Evolutionary conservation across 2,113 vertebrate species (phyloP).

Genomic region (Engraulis encrasicolus): DNA sequence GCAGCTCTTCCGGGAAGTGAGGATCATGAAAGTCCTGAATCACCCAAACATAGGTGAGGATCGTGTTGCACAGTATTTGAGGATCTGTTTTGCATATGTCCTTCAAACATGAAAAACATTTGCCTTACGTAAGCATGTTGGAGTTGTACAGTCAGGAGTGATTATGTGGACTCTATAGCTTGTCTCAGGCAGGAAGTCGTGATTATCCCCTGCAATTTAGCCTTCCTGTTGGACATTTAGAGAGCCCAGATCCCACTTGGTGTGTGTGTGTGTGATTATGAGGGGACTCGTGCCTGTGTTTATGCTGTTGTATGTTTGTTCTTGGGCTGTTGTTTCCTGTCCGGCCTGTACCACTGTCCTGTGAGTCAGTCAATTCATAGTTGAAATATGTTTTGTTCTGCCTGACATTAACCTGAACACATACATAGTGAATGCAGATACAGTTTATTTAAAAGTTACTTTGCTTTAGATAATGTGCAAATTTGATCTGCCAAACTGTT

Average conservation of each 20-base stretch:
- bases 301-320: slow-evolving; percentile 20
- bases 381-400: slow-evolving; percentile 16
- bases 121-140: neutral
- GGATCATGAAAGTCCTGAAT: slow-evolving; percentile 96
- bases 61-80: neutral
- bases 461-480: no score
- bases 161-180: neutral
- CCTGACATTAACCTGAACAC: no score
- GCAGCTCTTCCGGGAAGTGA: slow-evolving; percentile 92
- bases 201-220: neutral
- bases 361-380: slow-evolving; percentile 10
- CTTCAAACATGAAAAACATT: neutral
- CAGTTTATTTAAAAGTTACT: no score
- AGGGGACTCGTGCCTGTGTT: neutral
- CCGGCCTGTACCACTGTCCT: neutral
- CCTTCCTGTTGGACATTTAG: neutral
- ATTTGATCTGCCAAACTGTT: no score
- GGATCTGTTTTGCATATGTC: neutral
- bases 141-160: neutral
- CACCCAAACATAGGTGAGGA: slow-evolving; percentile 95
- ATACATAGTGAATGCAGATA: no score
- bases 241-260: neutral
- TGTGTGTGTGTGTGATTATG: neutral
- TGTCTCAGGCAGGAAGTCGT: neutral
- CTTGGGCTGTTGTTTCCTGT: neutral